Evolutionary conservation across 1,140 invertebrate species (phyloP).

Genomic region (Reticulitermes speratus): DNA sequence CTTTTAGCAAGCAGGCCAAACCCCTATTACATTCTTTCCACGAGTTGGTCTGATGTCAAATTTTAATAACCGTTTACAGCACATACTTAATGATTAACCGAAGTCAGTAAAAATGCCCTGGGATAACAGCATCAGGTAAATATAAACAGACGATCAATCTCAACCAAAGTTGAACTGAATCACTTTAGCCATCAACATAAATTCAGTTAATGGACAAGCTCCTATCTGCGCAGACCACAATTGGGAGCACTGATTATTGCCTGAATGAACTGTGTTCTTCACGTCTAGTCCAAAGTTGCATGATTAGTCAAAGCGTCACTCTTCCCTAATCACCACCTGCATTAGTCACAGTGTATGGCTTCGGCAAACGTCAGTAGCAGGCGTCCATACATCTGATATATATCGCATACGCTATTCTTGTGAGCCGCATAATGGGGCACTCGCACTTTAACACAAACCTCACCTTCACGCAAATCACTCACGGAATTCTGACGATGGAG

Average conservation of each 20-base stretch:
- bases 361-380: no score
- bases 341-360: no score
- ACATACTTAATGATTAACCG: not conserved
- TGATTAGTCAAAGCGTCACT: not conserved
- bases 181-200: not conserved
- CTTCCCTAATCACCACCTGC: no score
- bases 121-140: no score
- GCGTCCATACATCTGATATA: no score
- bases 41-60: not conserved
- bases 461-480: no score
- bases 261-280: not conserved
- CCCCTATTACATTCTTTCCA: not conserved
- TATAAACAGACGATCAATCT: no score
- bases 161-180: no score
- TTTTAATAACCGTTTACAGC: not conserved
- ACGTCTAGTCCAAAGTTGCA: not conserved
- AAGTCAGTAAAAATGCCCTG: not conserved
- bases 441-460: no score
- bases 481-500: no score
- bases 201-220: not conserved
- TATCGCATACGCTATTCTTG: no score
- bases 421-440: no score
- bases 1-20: not conserved
- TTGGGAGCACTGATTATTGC: not conserved
- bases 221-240: not conserved